These are phyloP conservation scores for Chrysina gloriosa DNA, from an alignment of 2,888 invertebrate species.

Conservation along the genomic window DNA sequence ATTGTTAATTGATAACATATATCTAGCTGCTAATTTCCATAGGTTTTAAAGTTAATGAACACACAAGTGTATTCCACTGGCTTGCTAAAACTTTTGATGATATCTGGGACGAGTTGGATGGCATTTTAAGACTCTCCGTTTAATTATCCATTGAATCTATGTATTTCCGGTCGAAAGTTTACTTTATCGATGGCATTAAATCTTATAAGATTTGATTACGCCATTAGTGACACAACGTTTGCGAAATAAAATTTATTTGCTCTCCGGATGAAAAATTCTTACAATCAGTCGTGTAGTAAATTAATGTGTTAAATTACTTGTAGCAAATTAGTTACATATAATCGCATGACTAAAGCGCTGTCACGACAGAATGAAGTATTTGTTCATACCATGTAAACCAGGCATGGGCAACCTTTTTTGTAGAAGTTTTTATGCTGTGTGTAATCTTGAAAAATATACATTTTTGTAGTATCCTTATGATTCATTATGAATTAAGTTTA, in stretches of 20 bases:
- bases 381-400: too few relatives aligned
- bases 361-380: too few relatives aligned
- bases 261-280: not conserved
- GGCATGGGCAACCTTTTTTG: too few relatives aligned
- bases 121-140: slow-evolving; percentile 1
- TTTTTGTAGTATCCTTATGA: too few relatives aligned
- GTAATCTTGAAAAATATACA: too few relatives aligned
- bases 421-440: too few relatives aligned
- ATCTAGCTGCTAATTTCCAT: slow-evolving; percentile 5
- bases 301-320: not conserved
- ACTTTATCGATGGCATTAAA: not conserved
- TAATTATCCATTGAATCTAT: slow-evolving; percentile 14
- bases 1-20: not conserved
- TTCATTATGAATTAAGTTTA: too few relatives aligned
- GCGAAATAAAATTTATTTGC: not conserved
- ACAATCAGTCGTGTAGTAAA: not conserved
- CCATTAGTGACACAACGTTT: not conserved
- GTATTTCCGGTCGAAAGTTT: not conserved
- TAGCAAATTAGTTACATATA: too few relatives aligned
- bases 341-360: too few relatives aligned
- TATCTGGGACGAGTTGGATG: not conserved
- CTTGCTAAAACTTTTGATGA: not conserved
- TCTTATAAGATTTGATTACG: not conserved
- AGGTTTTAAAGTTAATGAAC: not conserved
- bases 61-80: not conserved